Base-by-base conservation (phyloP, 2,113 vertebrate genomes). In the Urocynchramus pylzowi region DNA sequence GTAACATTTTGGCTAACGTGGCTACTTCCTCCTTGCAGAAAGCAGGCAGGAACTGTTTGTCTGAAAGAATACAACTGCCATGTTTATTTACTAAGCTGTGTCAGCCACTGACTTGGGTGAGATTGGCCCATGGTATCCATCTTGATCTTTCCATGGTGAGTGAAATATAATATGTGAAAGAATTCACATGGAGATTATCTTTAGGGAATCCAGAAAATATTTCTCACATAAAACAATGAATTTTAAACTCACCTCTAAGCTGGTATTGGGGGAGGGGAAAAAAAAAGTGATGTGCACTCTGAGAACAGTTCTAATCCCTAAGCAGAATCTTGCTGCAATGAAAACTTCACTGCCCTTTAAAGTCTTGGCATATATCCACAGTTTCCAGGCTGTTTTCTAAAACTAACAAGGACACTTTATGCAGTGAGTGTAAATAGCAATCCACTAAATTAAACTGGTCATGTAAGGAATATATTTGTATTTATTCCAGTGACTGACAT, bases 291-390 rank as follows among this genome's bases (percentile, higher is more conserved):
- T 39, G n/a, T 39, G 47, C 61, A 56, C 30, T 69, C 70, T 31
- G 65, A 90, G 56, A 91, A 67, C 39, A 67, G 39, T 35, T 92
- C 59, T 89, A 93, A 95, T 80, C 37, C 91, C 67, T 5, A 53
- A 75, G 80, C 0, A 84, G 87, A 82, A 89, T 68, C 63, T 53
- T 82, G 10, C 59, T 67, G 78, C 61, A 95, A 87, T 52, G 64
- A 97, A 97, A 93, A 87, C 61, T 90, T 84, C n/a, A 74, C 59
- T 93, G 93, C 87, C 87, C 82, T 97, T 97, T 95, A 79, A 92
- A 94, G 28, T 50, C 50, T 76, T 93, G 95, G 82, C 93, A 89
- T 59, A 75, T 52, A 91, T 54, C 73, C 73, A 94, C 75, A 73
- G 73, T 81, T 87, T 76, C 82, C 75, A 81, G 31, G 39, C 65